Percentiles rank a stretch among this genome's conserved stretches.
These are phyloP conservation scores for Melanophora roralis DNA, from an alignment of 2,888 invertebrate genomes.

Conservation along the genomic window DNA sequence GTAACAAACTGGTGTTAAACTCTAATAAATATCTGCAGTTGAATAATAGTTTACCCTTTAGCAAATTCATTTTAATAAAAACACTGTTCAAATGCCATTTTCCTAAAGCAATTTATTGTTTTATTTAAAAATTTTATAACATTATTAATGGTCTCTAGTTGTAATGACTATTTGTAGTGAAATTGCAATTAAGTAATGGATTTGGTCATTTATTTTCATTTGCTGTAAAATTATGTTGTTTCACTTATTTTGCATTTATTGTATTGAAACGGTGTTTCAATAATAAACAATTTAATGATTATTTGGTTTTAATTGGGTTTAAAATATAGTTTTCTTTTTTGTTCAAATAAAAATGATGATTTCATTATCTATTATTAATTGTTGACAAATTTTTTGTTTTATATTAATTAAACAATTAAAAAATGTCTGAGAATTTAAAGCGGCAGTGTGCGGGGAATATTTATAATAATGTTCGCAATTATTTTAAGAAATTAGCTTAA, in stretches of 20 bases:
- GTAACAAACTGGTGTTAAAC: too few species aligned
- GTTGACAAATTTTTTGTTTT: conserved; percentile 26
- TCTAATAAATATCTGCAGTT: too few species aligned
- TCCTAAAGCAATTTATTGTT: too few species aligned
- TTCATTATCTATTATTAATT: conserved; percentile 51
- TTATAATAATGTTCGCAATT: neutral
- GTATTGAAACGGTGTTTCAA: conserved; percentile 1
- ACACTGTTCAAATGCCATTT: too few species aligned
- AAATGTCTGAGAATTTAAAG: neutral
- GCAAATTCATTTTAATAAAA: too few species aligned
- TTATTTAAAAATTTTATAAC: neutral
- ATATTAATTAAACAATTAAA: neutral
- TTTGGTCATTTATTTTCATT: conserved; percentile 27
- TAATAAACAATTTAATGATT: conserved; percentile 12
- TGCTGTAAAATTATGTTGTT: neutral
- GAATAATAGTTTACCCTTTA: too few species aligned
- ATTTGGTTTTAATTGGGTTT: conserved; percentile 1
- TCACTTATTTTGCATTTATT: neutral
- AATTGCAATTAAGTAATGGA: conserved; percentile 38
- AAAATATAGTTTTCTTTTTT: too few species aligned
- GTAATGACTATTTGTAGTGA: conserved; percentile 17
- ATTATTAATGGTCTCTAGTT: conserved; percentile 49
- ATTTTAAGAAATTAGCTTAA: neutral
- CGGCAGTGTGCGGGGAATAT: neutral
- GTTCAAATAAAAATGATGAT: conserved; percentile 36